Evolutionary conservation across 2,888 invertebrate species (phyloP).

Genomic region (Muscina levida): DNA sequence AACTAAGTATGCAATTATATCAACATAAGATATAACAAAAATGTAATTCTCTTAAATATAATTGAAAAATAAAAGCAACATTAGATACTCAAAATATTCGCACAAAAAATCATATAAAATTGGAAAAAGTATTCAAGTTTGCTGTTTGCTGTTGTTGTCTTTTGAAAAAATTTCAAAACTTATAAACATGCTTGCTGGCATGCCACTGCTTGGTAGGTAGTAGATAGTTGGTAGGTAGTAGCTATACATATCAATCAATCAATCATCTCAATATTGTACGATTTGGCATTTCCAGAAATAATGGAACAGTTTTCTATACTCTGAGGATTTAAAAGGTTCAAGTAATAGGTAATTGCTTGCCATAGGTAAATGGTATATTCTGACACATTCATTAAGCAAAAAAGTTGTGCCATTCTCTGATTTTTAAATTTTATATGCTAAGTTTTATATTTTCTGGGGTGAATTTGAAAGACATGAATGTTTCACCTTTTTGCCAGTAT

Average conservation of each 20-base stretch:
- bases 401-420: constrained; percentile 33
- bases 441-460: constrained; percentile 20
- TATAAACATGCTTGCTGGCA: constrained; percentile 58
- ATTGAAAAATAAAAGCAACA: neutral
- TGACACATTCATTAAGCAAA: constrained; percentile 40
- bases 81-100: constrained; percentile 1
- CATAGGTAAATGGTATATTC: constrained; percentile 17
- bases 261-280: constrained; percentile 30
- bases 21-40: too few species aligned
- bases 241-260: too few species aligned
- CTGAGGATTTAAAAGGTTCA: constrained; percentile 9
- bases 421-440: neutral
- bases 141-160: too few species aligned
- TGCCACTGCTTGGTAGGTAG: constrained; percentile 32
- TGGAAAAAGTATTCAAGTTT: too few species aligned
- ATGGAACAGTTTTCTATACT: constrained; percentile 5
- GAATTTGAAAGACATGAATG: constrained; percentile 54
- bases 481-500: constrained; percentile 65
- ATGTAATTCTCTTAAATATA: neutral
- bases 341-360: neutral
- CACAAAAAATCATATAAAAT: constrained; percentile 24
- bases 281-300: constrained; percentile 34
- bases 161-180: constrained; percentile 37
- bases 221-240: neutral
- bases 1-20: constrained; percentile 18